Conservation (phyloP, 2,113 vertebrate species). For the Serinus canaria region DNA sequence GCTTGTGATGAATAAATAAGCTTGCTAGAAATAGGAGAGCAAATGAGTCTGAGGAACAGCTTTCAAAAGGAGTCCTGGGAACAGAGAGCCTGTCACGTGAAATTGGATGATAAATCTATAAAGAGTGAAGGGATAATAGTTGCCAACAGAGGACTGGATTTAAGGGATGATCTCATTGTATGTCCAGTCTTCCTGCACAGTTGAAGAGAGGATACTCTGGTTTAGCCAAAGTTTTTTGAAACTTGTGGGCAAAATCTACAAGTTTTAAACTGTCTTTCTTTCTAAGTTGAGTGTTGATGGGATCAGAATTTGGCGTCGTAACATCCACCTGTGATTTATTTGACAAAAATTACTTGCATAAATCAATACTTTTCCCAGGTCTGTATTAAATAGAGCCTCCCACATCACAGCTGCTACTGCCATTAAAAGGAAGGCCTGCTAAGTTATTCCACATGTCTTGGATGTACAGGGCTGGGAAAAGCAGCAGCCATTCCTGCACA, state of each 20-base stretch:
- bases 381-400: background rate
- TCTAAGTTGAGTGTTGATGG: background rate
- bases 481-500: rapidly evolving
- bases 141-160: background rate
- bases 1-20: background rate
- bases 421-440: background rate
- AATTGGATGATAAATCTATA: background rate
- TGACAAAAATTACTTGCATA: background rate
- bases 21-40: background rate
- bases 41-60: background rate
- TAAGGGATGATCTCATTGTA: background rate
- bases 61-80: background rate
- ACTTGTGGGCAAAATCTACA: background rate
- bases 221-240: background rate
- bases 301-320: background rate
- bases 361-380: background rate
- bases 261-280: background rate
- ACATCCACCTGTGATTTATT: background rate
- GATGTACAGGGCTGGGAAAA: background rate
- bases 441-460: background rate
- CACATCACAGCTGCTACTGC: background rate
- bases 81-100: background rate
- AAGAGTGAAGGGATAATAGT: background rate
- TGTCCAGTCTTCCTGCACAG: background rate
- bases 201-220: background rate